phyloP scores from a whole-genome alignment of 2,797 vertebrate species.

The Danio choprae region DNA sequence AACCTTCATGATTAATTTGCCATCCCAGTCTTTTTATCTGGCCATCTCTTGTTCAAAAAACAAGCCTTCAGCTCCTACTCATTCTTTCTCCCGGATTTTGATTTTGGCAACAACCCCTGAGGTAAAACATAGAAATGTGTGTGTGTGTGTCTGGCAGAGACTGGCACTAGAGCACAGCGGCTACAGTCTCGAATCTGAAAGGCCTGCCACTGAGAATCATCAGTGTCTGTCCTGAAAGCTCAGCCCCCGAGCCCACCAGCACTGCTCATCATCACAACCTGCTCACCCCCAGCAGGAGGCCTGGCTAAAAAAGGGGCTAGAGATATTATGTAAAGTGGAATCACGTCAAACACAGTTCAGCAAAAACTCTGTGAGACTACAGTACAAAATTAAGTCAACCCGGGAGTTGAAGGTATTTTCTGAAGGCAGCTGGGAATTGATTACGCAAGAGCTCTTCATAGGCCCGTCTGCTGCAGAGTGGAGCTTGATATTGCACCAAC shows the following conservation, averaged over 20 bases:
- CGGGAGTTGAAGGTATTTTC: constrained; percentile 39
- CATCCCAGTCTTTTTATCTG: constrained; percentile 39
- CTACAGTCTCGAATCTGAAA: constrained; percentile 49
- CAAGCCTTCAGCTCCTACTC: constrained; percentile 39
- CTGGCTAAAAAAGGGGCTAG: constrained; percentile 12
- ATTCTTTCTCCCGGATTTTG: neutral
- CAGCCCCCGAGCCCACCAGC: constrained; percentile 33
- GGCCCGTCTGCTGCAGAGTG: neutral
- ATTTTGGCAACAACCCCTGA: constrained; percentile 31
- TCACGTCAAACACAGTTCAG: constrained; percentile 23
- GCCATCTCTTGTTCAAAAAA: constrained; percentile 47
- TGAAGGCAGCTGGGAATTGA: constrained; percentile 70
- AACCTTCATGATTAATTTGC: constrained; percentile 75
- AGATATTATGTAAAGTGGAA: constrained; percentile 17
- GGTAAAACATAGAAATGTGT: constrained; percentile 4
- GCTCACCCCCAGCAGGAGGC: neutral
- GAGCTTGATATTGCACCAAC: neutral
- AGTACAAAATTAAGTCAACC: neutral
- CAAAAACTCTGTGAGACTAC: neutral
- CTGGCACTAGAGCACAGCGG: constrained; percentile 49
- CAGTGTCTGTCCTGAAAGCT: constrained; percentile 55
- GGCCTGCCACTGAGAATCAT: constrained; percentile 48
- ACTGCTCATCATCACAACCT: constrained; percentile 16
- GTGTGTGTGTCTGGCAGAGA: constrained; percentile 15
- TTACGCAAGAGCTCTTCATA: constrained; percentile 69